Evolutionary conservation across 2,113 vertebrate species (phyloP), one percentile per base, ranked within the genome.

Genomic region (Nothocercus nigrocapillus): DNA sequence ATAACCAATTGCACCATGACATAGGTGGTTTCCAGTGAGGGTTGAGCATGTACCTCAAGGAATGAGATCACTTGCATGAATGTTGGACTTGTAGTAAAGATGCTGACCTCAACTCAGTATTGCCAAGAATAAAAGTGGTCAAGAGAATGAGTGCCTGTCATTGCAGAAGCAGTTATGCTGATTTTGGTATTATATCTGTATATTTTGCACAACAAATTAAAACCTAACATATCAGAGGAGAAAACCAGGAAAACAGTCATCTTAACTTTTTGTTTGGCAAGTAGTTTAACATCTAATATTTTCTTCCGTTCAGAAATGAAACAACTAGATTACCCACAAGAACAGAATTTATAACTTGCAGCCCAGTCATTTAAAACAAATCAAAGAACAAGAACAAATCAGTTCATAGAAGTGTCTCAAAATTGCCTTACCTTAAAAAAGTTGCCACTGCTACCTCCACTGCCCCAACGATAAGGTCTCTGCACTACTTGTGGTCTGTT

Each of bases 41-140:
- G n/a, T 9, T 70, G 38, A 1, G 45, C 70, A 67, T 28, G 40
- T 9, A 47, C 12, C 6, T 59, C 75, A 11, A 32, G 32, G 17
- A 58, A 34, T 0, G 6, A 61, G 47, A 30, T 27, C 16, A 8
- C 28, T 62, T 22, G 32, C 32, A 9, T 0, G 3, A 2, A 1
- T 0, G 0, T 0, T 9, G 25, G 3, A 9, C n/a, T 32, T 32
- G 3, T 2, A n/a, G 11, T 21, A 9, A 70, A 49, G 54, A 19
- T 28, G 5, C 0, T 72, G 25, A 27, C 30, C 38, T 45, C 7
- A 5, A n/a, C 36, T 51, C 25, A 68, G 30, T 30, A 42, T 5
- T 9, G 30, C 27, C 24, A 51, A 16, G 51, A 59, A 19, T 5
- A 34, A 30, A 49, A 54, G n/a, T 24, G 27, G 42, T 34, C 76